Conservation (phyloP, 2,797 vertebrate genomes). For the Ambastaia sidthimunki region DNA sequence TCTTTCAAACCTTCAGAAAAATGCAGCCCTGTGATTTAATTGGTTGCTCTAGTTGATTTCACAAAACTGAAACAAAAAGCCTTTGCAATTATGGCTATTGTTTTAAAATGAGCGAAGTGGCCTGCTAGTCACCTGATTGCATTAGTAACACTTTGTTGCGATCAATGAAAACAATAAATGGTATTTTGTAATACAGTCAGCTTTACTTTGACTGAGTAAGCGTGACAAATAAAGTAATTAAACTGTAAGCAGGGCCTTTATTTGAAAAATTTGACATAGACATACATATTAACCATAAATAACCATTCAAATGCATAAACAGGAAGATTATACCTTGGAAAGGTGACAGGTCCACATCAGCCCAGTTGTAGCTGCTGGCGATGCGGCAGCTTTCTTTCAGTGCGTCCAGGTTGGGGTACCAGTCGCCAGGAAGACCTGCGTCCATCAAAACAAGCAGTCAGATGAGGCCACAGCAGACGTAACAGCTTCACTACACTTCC, state of each 20-base stretch:
- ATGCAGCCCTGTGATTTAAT: not conserved
- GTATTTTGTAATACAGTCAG: constrained; percentile 73
- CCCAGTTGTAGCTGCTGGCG: constrained; percentile 94
- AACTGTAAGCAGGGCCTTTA: constrained; percentile 63
- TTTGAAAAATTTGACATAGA: too few species aligned
- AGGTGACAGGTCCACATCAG: constrained; percentile 92
- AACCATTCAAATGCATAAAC: too few species aligned
- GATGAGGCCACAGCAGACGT: not conserved
- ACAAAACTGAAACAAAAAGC: not conserved
- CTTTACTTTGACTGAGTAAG: constrained; percentile 75
- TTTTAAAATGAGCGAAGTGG: constrained; percentile 12
- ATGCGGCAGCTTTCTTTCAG: constrained; percentile 95
- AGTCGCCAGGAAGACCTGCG: constrained; percentile 86
- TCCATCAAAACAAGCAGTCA: constrained; percentile 51
- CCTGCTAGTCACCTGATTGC: constrained; percentile 42
- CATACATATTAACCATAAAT: too few species aligned
- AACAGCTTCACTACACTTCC: not conserved
- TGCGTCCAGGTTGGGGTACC: constrained; percentile 92
- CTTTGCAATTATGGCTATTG: not conserved
- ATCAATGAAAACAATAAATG: constrained; percentile 71
- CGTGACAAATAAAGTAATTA: constrained; percentile 74
- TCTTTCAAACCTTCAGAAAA: constrained; percentile 84
- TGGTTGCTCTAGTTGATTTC: not conserved
- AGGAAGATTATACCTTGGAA: constrained; percentile 83
- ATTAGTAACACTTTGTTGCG: constrained; percentile 73